A percentile compares a stretch with the other conserved stretches of the same genome.
Evolutionary conservation across 2,113 vertebrate species (phyloP).

Genomic region (Mohoua ochrocephala): DNA sequence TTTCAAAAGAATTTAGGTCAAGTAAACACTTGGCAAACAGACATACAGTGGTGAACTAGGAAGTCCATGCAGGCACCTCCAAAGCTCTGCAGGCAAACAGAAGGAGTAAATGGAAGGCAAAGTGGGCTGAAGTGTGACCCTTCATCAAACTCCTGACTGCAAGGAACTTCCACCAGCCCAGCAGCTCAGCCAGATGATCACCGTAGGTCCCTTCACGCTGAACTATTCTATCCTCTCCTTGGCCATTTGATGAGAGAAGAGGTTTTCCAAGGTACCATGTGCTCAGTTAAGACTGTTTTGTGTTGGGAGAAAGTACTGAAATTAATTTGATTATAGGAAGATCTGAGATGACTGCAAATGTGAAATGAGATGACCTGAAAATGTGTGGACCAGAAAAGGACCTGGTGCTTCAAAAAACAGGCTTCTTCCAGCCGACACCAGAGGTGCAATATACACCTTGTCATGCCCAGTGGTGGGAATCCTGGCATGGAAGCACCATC

Average conservation of each 20-base stretch:
- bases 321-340: not conserved
- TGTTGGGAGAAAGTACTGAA: not conserved
- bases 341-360: not conserved
- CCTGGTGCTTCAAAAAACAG: not conserved
- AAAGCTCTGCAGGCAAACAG: not conserved
- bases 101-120: not conserved
- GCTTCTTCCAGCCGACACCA: not conserved
- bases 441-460: not conserved
- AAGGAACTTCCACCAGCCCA: not conserved
- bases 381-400: not conserved
- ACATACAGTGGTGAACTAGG: not conserved
- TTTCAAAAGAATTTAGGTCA: constrained; percentile 44
- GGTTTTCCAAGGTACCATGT: not conserved
- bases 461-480: not conserved
- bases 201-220: not conserved
- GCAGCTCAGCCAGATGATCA: not conserved
- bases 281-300: not conserved
- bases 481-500: not conserved
- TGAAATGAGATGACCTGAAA: not conserved
- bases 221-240: not conserved
- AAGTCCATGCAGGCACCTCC: not conserved
- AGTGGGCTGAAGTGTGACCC: not conserved
- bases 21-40: not conserved
- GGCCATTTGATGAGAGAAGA: not conserved
- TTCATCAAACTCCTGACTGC: not conserved